Evolutionary conservation across 2,888 invertebrate species (phyloP), one percentile per base, ranked within the genome.

Genomic region (Operophtera brumata): DNA sequence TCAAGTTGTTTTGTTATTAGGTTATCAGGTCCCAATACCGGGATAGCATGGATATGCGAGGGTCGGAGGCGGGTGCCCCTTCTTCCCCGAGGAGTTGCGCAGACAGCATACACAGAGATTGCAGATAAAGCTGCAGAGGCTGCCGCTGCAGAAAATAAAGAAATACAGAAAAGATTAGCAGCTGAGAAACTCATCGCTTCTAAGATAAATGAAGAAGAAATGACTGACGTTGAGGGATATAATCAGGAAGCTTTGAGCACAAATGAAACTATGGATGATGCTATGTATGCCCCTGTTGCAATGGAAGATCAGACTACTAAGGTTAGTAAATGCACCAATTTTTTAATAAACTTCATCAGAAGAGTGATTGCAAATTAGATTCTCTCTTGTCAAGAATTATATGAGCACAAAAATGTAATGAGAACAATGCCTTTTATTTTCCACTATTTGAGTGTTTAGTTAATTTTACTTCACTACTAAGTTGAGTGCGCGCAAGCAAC

Each of bases 11-110:
- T 2, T 34, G n/a, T 36, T n/a, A 12, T 36, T 75, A 93, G 93
- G 74, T 87, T 94, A 71, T 91, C 92, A 69, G 94, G 94, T 41
- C 93, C 93, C 46, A 92, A 93, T 75, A 93, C 94, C 56, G 91
- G 91, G 55, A 89, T 92, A 67, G 95, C 95, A 85, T 97, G 97
- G 97, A 93, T 95, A 62, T 93, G 95, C 66, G 97, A 97, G 84
- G 97, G 97, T 10, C 92, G 97, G 34, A 92, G 97, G 68, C 86
- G 94, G 57, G 93, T 96, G 69, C 97, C 97, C 1, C 86, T 97
- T 42, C 89, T 97, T 85, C 95, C 96, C 6, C 91, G 97, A 56
- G 92, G 95, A n/a, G 92, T 95, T 47, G 95, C 97, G 6, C 96
- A 96, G 75, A 96, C 97, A 6, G 94, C 94, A 35, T 95, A 96